Base-by-base conservation (phyloP, 92 coral and sea anemone genomes). In the Micromussa lordhowensis region DNA sequence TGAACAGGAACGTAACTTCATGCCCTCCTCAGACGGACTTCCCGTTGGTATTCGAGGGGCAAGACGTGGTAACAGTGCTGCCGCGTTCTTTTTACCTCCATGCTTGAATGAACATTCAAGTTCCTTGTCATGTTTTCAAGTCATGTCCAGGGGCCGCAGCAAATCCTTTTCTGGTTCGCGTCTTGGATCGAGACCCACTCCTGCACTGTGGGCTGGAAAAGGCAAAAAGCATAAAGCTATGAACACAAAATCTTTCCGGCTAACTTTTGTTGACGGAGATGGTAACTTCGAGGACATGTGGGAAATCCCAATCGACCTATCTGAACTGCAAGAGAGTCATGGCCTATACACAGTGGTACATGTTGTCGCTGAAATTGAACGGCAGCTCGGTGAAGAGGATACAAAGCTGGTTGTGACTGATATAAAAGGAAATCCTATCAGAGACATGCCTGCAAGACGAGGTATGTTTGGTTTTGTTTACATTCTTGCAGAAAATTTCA, bases 261-360 rank as follows among this genome's bases (percentile, higher is more conserved):
- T 79, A 8, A 79, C 90, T 10, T 80, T 77, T 51, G 64, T 78
- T 34, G 26, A 48, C 36, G 51, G 29, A 63, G 82, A 55, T 16
- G 79, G 78, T 18, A 54, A 70, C 29, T 69, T 70, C 66, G 85
- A 87, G 68, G 90, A 86, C 77, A 86, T 86, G 84, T 86, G 84
- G 90, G 79, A 78, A 78, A 86, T 86, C 32, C 90, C 85, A 26
- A 86, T 86, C 53, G 90, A 86, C 71, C 84, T 86, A n/a, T 29
- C 77, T 40, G 18, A 68, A 49, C 61, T 86, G 21, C 90, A 78
- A 29, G 85, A 77, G 54, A 29, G 18, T 40, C 76, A 78, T 38
- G 78, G 89, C 14, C 69, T 40, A 11, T 86, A 86, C 75, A 86
- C 89, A 24, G 77, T 86, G 11, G 21, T 51, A 48, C 57, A 59